Percentiles rank a stretch among this genome's conserved stretches.
Conservation (phyloP, 2,888 invertebrate genomes). For the Mactromeris polynyma region DNA sequence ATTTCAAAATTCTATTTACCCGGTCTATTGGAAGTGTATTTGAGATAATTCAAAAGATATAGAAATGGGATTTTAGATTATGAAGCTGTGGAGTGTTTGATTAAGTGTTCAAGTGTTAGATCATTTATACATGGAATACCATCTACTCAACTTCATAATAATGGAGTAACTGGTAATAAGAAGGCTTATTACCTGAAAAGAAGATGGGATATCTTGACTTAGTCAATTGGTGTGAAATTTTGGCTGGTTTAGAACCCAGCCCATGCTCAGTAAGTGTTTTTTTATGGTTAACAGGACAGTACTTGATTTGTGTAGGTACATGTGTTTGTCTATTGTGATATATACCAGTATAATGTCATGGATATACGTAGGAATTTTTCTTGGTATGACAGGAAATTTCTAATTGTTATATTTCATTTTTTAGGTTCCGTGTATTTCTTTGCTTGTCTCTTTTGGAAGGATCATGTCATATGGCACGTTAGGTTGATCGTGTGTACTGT, state of each 20-base stretch:
- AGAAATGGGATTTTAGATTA: background rate
- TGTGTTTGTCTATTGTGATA: background rate
- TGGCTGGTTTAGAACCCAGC: slow-evolving; percentile 45
- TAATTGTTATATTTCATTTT: too few species aligned
- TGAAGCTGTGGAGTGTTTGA: slow-evolving; percentile 10
- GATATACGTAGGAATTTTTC: too few species aligned
- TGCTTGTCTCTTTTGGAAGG: too few species aligned
- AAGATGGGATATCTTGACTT: slow-evolving; percentile 32
- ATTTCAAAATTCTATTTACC: background rate
- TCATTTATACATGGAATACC: slow-evolving; percentile 8
- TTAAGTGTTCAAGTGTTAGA: slow-evolving; percentile 13
- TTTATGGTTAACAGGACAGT: background rate
- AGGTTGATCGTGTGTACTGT: too few species aligned
- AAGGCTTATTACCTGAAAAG: background rate
- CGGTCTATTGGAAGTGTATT: background rate
- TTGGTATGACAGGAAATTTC: too few species aligned
- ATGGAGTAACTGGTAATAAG: background rate
- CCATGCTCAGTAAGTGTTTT: slow-evolving; percentile 27
- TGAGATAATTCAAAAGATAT: background rate
- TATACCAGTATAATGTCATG: background rate
- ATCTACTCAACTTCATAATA: background rate
- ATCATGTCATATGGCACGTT: too few species aligned
- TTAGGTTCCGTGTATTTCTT: too few species aligned
- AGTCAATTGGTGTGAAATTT: slow-evolving; percentile 40
- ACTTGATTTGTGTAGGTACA: background rate